Evolutionary conservation across 2,888 invertebrate genomes (phyloP).

Genomic region (Philaethria dido): DNA sequence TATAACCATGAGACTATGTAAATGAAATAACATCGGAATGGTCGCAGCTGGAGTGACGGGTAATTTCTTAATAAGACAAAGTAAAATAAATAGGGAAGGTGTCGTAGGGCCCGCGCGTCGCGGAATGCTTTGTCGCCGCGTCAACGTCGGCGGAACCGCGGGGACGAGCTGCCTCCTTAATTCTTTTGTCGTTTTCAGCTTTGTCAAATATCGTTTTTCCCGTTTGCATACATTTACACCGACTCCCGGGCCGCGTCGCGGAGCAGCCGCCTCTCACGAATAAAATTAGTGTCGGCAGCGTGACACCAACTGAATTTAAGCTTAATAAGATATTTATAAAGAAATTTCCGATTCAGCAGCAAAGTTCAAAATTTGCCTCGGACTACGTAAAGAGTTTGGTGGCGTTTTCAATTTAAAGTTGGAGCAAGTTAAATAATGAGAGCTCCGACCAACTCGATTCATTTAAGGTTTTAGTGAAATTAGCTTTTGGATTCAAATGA

Average conservation of each 20-base stretch:
- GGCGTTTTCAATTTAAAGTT: conserved; percentile 84
- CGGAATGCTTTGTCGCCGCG: conserved; percentile 52
- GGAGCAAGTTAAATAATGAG: conserved; percentile 82
- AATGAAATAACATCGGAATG: conserved; percentile 58
- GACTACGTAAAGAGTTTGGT: conserved; percentile 80
- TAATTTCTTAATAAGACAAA: conserved; percentile 70
- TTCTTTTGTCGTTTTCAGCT: conserved; percentile 82
- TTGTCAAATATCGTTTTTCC: conserved; percentile 79
- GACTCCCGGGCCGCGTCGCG: conserved; percentile 50
- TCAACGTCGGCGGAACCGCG: conserved; percentile 49
- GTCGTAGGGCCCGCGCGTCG: conserved; percentile 42
- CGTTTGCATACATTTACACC: conserved; percentile 82
- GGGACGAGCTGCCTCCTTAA: conserved; percentile 60
- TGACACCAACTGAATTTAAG: conserved; percentile 83
- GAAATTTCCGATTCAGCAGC: conserved; percentile 83
- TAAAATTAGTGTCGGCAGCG: conserved; percentile 83
- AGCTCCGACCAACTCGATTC: conserved; percentile 80
- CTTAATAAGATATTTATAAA: conserved; percentile 84
- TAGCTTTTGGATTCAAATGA: conserved; percentile 80
- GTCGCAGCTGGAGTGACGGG: conserved; percentile 59
- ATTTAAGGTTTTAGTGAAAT: conserved; percentile 83
- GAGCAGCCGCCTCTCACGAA: conserved; percentile 70
- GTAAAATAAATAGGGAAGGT: conserved; percentile 72
- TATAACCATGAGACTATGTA: conserved; percentile 45
- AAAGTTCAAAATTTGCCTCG: conserved; percentile 83